Conservation (phyloP, 23 tunicate genomes). For the Phallusia fumigata region DNA sequence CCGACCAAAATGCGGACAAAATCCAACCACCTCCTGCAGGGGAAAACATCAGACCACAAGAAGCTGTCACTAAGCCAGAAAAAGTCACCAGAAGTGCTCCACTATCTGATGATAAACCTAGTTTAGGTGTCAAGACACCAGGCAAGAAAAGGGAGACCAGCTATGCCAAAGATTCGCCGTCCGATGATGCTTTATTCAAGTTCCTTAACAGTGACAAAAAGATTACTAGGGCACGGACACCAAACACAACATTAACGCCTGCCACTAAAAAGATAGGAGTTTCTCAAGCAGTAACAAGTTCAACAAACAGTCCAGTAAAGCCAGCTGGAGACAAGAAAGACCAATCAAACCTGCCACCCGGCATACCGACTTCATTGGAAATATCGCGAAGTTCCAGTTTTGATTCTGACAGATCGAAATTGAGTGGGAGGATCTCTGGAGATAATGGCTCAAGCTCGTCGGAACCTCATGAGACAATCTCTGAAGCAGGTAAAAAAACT, state of each 20-base stretch:
- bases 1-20: background rate
- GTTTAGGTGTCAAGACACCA: conserved; percentile 6
- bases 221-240: conserved; percentile 16
- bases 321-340: background rate
- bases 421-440: conserved; percentile 16
- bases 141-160: background rate
- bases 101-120: background rate
- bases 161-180: background rate
- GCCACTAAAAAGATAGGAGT: background rate
- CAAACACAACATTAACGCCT: background rate
- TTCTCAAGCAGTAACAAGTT: background rate
- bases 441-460: conserved; percentile 57
- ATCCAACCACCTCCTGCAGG: background rate
- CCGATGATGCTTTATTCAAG: conserved; percentile 81
- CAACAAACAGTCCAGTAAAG: conserved; percentile 10
- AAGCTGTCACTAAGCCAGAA: background rate
- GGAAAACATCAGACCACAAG: background rate
- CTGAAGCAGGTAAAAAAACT: conserved; percentile 71
- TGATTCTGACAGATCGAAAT: conserved; percentile 64
- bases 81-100: background rate
- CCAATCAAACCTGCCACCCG: background rate
- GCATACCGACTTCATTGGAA: conserved; percentile 30
- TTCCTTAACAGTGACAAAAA: conserved; percentile 70
- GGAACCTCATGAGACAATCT: conserved; percentile 58
- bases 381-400: conserved; percentile 82